Base-by-base conservation (phyloP, 2,797 vertebrate species). In the Sebastes melanostomus region DNA sequence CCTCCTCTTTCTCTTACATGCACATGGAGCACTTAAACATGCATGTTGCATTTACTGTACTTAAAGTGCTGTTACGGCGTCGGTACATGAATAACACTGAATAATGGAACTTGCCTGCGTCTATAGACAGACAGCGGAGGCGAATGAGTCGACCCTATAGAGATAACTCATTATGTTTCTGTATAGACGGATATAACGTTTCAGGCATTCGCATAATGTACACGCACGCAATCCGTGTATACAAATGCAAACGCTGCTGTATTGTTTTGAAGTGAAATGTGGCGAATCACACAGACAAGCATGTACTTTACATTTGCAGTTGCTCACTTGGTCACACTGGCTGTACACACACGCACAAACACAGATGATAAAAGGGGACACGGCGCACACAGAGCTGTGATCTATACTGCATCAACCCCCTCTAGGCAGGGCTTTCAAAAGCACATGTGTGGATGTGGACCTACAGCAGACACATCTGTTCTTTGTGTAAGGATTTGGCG, bases 61-160 rank as follows among this genome's bases (percentile, higher is more conserved):
- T 77, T 80, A 70, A 82, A 88, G 80, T 58, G 73, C 81, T 30
- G 74, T 71, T 27, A 42, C 66, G 32, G 38, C 22, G 54, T 72
- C 62, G 6, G 56, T 55, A 80, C 88, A 89, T 32, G 71, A 80
- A 80, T 86, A 88, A 77, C 76, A 75, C 80, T 89, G 85, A 90
- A 87, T 85, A 82, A 87, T 81, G 66, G 14, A 89, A 78, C 73
- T 75, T 7, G 75, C 32, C 20, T 75, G 72, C 11, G 13, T 75
- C 52, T 74, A 36, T 60, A 78, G 79, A 76, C 50, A 54, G 16
- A 27, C 20, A 38, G 61, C n/a, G 8, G 65, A 67, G 34, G 72
- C 14, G 29, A 55, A 38, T 4, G 60, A 42, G 38, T 69, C 2
- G 4, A 16, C n/a, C 24, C 27, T 61, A 72, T 50, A 70, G 42